These are phyloP conservation scores for Gryon sp. DNA, from an alignment of 1,140 invertebrate species.

Conservation along the genomic window DNA sequence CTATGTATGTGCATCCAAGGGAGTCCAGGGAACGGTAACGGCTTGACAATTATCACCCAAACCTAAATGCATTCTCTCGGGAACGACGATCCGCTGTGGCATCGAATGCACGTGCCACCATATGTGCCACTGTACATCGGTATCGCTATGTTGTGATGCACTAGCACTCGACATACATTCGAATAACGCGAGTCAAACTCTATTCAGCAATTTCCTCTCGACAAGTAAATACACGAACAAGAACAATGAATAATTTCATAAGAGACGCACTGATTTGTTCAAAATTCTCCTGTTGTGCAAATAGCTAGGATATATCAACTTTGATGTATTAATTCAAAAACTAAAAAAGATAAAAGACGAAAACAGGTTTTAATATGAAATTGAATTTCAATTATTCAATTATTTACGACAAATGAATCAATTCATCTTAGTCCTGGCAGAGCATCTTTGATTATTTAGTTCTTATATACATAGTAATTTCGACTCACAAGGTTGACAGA, in stretches of 20 bases:
- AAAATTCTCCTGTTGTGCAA: constrained; percentile 51
- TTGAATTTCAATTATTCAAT: too few species aligned
- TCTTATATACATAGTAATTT: constrained; percentile 30
- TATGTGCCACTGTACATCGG: constrained; percentile 54
- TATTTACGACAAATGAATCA: too few species aligned
- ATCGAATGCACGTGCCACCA: constrained; percentile 63
- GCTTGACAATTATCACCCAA: constrained; percentile 74
- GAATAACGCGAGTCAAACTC: constrained; percentile 61
- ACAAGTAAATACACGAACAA: constrained; percentile 58
- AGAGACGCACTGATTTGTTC: constrained; percentile 55
- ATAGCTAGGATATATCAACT: constrained; percentile 18
- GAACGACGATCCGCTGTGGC: constrained; percentile 60
- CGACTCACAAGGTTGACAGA: constrained; percentile 17
- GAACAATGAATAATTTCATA: constrained; percentile 59
- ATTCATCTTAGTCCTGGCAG: too few species aligned
- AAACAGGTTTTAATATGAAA: too few species aligned
- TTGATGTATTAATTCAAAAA: constrained; percentile 44
- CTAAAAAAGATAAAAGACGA: too few species aligned
- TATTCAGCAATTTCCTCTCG: constrained; percentile 62
- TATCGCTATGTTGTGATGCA: constrained; percentile 59
- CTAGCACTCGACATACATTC: constrained; percentile 61
- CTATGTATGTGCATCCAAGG: constrained; percentile 60
- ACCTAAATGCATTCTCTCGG: constrained; percentile 65
- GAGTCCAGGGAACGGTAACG: constrained; percentile 68
- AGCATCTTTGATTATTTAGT: constrained; percentile 25